phyloP scores from a whole-genome alignment of 2,113 vertebrate genomes.

The Chloropsis cyanopogon region DNA sequence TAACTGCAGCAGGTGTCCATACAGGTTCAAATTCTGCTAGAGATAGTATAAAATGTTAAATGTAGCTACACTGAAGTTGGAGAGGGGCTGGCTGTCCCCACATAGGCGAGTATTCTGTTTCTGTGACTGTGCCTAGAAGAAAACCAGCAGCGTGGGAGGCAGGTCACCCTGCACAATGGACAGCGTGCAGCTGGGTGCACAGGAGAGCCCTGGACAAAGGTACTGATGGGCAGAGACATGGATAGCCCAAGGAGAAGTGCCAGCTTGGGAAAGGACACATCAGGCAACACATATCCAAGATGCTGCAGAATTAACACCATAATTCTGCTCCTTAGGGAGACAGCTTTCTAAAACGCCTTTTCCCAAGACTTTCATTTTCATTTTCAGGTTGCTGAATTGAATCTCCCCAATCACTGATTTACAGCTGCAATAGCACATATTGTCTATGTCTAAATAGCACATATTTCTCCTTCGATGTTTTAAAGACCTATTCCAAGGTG shows the following conservation, averaged over 20 bases:
- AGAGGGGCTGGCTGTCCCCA: not conserved
- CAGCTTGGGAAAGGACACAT: not conserved
- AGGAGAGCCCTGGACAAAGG: rapidly evolving
- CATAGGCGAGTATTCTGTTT: not conserved
- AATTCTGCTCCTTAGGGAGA: not conserved
- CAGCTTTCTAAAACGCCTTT: constrained; percentile 6
- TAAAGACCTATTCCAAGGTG: constrained; percentile 17
- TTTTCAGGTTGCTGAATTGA: constrained; percentile 5
- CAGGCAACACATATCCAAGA: not conserved
- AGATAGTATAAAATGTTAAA: not conserved
- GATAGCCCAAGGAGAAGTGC: not conserved
- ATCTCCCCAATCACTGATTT: constrained; percentile 17
- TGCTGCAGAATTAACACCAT: not conserved
- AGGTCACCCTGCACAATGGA: not conserved
- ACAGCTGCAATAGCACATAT: not conserved
- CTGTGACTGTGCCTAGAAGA: not conserved
- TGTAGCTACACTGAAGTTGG: not conserved
- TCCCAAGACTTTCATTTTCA: not conserved
- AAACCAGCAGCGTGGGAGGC: rapidly evolving
- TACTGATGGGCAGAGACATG: not conserved
- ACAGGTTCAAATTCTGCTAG: not conserved
- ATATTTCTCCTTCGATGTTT: not conserved
- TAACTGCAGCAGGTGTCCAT: not conserved
- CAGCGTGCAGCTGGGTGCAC: not conserved
- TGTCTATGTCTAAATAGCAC: not conserved